Evolutionary conservation across 2,797 vertebrate genomes (phyloP).

Genomic region (Neostethus bicornis): DNA sequence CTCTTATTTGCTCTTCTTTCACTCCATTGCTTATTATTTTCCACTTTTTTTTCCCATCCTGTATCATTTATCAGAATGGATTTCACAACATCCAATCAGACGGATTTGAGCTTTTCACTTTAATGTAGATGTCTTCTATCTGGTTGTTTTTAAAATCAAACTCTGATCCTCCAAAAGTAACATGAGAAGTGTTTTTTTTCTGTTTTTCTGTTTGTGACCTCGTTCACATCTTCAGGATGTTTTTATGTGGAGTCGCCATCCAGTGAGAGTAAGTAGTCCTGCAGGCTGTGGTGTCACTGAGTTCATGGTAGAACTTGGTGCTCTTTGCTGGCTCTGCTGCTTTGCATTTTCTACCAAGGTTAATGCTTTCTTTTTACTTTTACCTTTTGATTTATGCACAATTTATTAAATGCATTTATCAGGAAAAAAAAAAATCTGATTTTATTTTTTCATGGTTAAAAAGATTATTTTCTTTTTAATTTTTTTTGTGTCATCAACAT

Average conservation of each 20-base stretch:
- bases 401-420: no score
- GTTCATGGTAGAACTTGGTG: slow-evolving; percentile 75
- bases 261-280: slow-evolving; percentile 48
- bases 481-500: background rate
- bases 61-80: slow-evolving; percentile 52
- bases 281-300: slow-evolving; percentile 64
- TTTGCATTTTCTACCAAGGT: slow-evolving; percentile 48
- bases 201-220: slow-evolving; percentile 14
- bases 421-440: background rate
- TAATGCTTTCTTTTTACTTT: slow-evolving; percentile 24
- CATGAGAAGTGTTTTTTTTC: slow-evolving; percentile 49
- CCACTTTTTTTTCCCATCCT: slow-evolving; percentile 14
- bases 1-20: slow-evolving; percentile 48
- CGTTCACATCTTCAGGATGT: slow-evolving; percentile 35
- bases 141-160: slow-evolving; percentile 61
- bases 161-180: slow-evolving; percentile 58
- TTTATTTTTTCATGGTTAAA: background rate
- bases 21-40: slow-evolving; percentile 5
- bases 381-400: no score
- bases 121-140: slow-evolving; percentile 63
- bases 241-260: slow-evolving; percentile 56
- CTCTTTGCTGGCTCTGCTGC: slow-evolving; percentile 58
- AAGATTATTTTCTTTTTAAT: background rate
- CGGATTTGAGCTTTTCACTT: slow-evolving; percentile 67
- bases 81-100: slow-evolving; percentile 73